Evolutionary conservation across 1,140 invertebrate genomes (phyloP), one percentile per base, ranked within the genome.

Genomic region (Laupala kohalensis): DNA sequence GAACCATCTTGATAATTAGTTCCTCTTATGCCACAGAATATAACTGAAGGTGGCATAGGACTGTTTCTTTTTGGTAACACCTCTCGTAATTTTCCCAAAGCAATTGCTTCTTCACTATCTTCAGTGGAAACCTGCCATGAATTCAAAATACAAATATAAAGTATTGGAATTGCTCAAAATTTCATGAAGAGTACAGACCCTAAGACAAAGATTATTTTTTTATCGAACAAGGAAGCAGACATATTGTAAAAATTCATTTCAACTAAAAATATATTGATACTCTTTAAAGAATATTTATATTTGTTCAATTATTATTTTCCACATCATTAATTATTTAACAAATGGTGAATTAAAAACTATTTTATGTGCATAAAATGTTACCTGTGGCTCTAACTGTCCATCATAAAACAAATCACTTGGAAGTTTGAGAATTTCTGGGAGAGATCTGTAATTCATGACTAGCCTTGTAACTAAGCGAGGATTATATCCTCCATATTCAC

Each of bases 331-430:
- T n/a, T n/a, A n/a, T n/a, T n/a, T n/a, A n/a, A n/a, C n/a, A n/a
- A n/a, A n/a, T n/a, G n/a, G n/a, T n/a, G n/a, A n/a, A n/a, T n/a
- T n/a, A n/a, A n/a, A n/a, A n/a, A n/a, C n/a, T n/a, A n/a, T n/a
- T n/a, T n/a, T n/a, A n/a, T n/a, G n/a, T n/a, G n/a, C n/a, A n/a
- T n/a, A n/a, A n/a, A n/a, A n/a, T n/a, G n/a, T n/a, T 68, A 68
- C 67, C 67, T 81, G 81, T 9, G 88, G 78, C 66, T 84, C 77
- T 6, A 95, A 81, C 77, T 90, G 87, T 24, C 82, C 81, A 76
- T 92, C 85, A 78, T 98, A 97, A 81, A 97, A 98, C 71, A 94
- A 80, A 64, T 83, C 79, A 77, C 90, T 96, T 9, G 93, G 88
- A 12, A 94, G 75, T 12, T 82, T 78, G 27, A 97, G 79, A 68